Evolutionary conservation across 2,113 vertebrate species (phyloP).

Genomic region (Oophaga pumilio): DNA sequence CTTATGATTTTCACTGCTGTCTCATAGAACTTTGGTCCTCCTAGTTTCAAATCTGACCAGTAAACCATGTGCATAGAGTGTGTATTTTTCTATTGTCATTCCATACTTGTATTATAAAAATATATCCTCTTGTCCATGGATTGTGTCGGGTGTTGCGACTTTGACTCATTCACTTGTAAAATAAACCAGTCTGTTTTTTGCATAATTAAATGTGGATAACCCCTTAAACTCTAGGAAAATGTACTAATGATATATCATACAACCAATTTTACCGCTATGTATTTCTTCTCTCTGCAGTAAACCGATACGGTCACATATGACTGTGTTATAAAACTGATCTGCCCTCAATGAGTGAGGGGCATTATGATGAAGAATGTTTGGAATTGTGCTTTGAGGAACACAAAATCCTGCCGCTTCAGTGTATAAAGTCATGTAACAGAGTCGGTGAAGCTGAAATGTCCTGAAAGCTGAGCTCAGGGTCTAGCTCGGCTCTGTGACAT

Average conservation of each 20-base stretch:
- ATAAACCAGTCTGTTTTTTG: no score
- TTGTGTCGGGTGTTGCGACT: no score
- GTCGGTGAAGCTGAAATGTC: background rate
- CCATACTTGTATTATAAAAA: no score
- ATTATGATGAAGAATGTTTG: constrained; percentile 24
- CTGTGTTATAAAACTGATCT: background rate
- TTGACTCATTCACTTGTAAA: no score
- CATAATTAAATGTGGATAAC: no score
- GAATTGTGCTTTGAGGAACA: constrained; percentile 32
- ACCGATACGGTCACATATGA: background rate
- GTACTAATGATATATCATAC: background rate
- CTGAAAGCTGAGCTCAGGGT: constrained; percentile 4
- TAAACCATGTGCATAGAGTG: no score
- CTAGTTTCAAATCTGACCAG: no score
- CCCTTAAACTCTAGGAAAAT: background rate
- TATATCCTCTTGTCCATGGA: no score
- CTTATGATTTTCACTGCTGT: no score
- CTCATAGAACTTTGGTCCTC: no score
- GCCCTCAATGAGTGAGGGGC: background rate
- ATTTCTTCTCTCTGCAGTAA: background rate
- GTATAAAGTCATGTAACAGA: background rate
- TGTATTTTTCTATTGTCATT: no score
- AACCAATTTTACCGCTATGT: background rate
- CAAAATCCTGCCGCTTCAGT: constrained; percentile 5
- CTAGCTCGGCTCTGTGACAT: background rate